These are phyloP conservation scores for Benitochromis conjunctus DNA, from an alignment of 2,113 vertebrate genomes.

Conservation along the genomic window DNA sequence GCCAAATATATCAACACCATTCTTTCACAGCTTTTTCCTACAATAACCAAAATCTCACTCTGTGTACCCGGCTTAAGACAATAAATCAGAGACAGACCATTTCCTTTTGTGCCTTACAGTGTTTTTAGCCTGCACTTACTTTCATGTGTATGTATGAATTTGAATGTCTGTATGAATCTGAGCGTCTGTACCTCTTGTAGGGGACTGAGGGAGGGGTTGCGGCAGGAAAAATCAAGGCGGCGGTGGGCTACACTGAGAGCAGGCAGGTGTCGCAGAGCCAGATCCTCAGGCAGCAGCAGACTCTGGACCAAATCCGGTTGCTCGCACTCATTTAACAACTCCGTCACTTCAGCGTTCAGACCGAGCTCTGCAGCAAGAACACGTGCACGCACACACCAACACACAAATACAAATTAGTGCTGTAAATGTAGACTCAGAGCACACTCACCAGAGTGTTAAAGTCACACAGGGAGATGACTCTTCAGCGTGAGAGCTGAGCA, in stretches of 20 bases:
- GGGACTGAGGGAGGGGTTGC: constrained; percentile 75
- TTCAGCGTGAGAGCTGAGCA: background rate
- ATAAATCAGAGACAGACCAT: background rate
- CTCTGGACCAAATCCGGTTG: constrained; percentile 78
- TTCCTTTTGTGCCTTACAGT: background rate
- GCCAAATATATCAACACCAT: background rate
- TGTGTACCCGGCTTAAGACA: background rate
- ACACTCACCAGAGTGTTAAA: background rate
- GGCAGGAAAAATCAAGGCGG: constrained; percentile 80
- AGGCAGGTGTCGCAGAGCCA: constrained; percentile 86
- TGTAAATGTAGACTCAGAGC: background rate
- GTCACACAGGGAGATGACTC: background rate
- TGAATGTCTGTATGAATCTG: constrained; percentile 32
- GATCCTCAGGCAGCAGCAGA: constrained; percentile 88
- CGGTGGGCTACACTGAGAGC: constrained; percentile 83
- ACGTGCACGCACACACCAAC: background rate
- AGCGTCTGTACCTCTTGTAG: constrained; percentile 81
- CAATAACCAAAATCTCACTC: background rate
- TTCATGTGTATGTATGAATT: background rate
- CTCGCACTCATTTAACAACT: constrained; percentile 79
- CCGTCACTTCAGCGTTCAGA: constrained; percentile 78
- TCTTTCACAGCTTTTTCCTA: background rate
- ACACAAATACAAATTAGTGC: background rate
- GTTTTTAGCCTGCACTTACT: background rate
- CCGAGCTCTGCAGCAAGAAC: constrained; percentile 73